Base-by-base conservation (phyloP, 2,797 vertebrate species). In the Sitta carolinensis region DNA sequence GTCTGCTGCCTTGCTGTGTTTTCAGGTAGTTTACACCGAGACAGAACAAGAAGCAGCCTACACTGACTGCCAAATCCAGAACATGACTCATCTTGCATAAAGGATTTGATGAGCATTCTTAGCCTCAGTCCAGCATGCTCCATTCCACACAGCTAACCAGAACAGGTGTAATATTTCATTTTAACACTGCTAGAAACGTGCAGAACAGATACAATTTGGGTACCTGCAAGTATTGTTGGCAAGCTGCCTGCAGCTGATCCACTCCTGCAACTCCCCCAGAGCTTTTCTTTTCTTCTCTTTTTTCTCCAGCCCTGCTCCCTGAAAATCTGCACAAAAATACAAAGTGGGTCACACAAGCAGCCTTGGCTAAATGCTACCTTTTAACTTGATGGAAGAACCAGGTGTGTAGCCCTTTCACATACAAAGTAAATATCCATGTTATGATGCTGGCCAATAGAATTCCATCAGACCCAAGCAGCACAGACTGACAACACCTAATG, bases 141-240 rank as follows among this genome's bases (percentile, higher is more conserved):
- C 68, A 36, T 20, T 32, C 59, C 45, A 77, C 34, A n/a, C 2
- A 64, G 38, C 29, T 70, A 48, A 77, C 84, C 13, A 83, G 27
- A 59, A 68, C 21, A 5, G 1, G 8, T 11, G 2, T 27, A 47
- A 10, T 36, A 38, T 83, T 52, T 54, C 34, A 42, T 42, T 90
- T n/a, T 51, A 68, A 8, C 48, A 79, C 6, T 34, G 32, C 54
- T 85, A 69, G 25, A 62, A 59, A 51, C 34, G 75, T n/a, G 30
- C 5, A 73, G 38, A 29, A 58, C 85, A 66, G 63, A 42, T 47
- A 45, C 27, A 48, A 67, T 68, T 16, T 58, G 25, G 57, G 34
- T 95, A 98, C 98, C 97, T 97, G 95, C 36, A 98, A 97, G 70
- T 97, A 97, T 32, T 90, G 96, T 87, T 96, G 97, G 94, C 97